phyloP scores from a whole-genome alignment of 2,113 vertebrate genomes.

The Phycodurus eques region DNA sequence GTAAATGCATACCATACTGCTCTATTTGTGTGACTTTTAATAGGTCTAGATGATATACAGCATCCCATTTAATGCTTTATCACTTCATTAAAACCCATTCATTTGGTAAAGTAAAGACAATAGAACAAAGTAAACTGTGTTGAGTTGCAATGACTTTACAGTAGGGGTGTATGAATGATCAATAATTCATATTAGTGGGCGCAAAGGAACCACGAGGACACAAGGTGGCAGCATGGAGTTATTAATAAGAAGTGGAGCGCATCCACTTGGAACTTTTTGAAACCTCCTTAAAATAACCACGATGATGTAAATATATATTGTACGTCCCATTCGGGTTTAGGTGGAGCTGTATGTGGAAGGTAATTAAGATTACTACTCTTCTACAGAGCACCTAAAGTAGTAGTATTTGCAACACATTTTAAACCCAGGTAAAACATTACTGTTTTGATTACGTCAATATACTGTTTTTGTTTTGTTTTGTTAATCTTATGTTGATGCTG shows the following conservation, averaged over 20 bases:
- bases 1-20: not conserved
- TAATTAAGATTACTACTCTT: not conserved
- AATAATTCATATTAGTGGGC: not conserved
- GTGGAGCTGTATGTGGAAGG: not conserved
- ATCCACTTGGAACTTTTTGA: not conserved
- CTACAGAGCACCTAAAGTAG: not conserved
- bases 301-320: not conserved
- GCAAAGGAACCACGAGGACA: constrained; percentile 16
- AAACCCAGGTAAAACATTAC: too few species aligned
- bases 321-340: not conserved
- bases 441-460: too few species aligned
- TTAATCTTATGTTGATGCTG: too few species aligned
- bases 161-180: not conserved
- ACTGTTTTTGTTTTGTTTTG: too few species aligned
- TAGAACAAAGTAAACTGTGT: not conserved
- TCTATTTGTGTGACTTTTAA: not conserved
- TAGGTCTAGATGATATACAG: too few species aligned
- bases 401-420: too few species aligned
- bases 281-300: not conserved
- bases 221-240: constrained; percentile 75
- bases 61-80: too few species aligned
- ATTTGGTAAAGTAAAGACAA: too few species aligned
- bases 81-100: too few species aligned
- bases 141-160: not conserved
- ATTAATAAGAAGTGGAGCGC: constrained; percentile 24